A percentile compares a stretch with the other conserved stretches of the same genome.
Conservation (phyloP, 2,113 vertebrate species). For the Cyprinodon brontotheroides region DNA sequence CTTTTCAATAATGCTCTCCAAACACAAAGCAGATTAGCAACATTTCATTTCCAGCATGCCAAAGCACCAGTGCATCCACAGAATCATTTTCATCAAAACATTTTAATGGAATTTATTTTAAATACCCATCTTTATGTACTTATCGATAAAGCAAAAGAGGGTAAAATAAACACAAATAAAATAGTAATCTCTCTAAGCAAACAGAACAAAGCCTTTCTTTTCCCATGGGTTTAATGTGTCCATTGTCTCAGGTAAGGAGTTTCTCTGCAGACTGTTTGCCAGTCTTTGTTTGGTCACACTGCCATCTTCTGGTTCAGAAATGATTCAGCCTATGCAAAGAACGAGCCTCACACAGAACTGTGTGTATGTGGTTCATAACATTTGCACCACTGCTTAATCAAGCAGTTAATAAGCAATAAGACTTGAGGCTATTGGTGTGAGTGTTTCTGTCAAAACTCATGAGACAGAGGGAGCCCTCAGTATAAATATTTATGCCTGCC, state of each 20-base stretch:
- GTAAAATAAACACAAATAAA: background rate
- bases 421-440: conserved; percentile 43
- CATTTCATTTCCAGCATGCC: background rate
- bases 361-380: conserved; percentile 60
- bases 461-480: conserved; percentile 28
- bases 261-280: background rate
- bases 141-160: background rate
- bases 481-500: conserved; percentile 72
- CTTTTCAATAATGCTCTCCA: background rate
- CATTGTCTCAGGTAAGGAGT: conserved; percentile 15
- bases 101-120: background rate
- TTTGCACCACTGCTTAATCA: conserved; percentile 68
- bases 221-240: conserved; percentile 6
- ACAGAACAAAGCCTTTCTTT: background rate
- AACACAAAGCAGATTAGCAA: background rate
- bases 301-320: conserved; percentile 68
- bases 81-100: background rate
- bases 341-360: conserved; percentile 6
- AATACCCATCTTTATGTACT: background rate
- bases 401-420: conserved; percentile 68
- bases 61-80: background rate
- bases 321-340: background rate
- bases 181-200: background rate
- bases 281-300: conserved; percentile 55
- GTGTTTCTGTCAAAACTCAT: conserved; percentile 46